Evolutionary conservation across 2,888 invertebrate genomes (phyloP).

Genomic region (Clivina fossor): DNA sequence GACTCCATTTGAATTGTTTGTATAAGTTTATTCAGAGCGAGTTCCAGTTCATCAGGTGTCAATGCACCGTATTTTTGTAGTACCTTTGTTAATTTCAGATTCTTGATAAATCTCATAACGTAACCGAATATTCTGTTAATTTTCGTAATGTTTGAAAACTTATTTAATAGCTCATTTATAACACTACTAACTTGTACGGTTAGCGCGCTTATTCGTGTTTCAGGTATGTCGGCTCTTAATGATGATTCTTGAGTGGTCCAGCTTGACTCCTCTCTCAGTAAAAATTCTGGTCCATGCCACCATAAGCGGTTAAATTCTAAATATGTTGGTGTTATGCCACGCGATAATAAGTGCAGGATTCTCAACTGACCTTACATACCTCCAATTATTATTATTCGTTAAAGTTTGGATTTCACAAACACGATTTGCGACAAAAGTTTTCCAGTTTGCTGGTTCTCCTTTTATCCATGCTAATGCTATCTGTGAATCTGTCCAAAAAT

Average conservation of each 20-base stretch:
- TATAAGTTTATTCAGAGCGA: too few relatives aligned
- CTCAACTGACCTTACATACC: slow-evolving; percentile 26
- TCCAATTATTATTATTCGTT: slow-evolving; percentile 25
- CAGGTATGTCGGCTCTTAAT: too few relatives aligned
- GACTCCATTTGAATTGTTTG: too few relatives aligned
- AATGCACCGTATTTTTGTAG: too few relatives aligned
- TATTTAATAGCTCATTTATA: too few relatives aligned
- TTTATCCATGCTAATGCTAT: slow-evolving; percentile 43
- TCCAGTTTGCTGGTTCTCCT: slow-evolving; percentile 36
- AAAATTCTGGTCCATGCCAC: slow-evolving; percentile 29
- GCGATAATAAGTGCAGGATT: slow-evolving; percentile 34
- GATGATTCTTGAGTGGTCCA: background rate
- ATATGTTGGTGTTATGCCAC: slow-evolving; percentile 18
- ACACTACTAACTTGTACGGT: too few relatives aligned
- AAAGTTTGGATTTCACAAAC: slow-evolving; percentile 33
- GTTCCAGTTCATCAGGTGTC: too few relatives aligned
- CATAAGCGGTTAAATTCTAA: slow-evolving; percentile 9
- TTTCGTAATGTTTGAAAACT: too few relatives aligned
- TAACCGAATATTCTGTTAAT: too few relatives aligned
- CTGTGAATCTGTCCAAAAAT: slow-evolving; percentile 42
- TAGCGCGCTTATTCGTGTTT: too few relatives aligned
- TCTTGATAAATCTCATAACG: too few relatives aligned
- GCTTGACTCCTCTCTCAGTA: background rate
- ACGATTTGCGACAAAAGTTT: slow-evolving; percentile 40
- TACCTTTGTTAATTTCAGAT: too few relatives aligned